Evolutionary conservation across 2,797 vertebrate genomes (phyloP), one percentile per base, ranked within the genome.

Genomic region (Mormyrus proboscirostris): DNA sequence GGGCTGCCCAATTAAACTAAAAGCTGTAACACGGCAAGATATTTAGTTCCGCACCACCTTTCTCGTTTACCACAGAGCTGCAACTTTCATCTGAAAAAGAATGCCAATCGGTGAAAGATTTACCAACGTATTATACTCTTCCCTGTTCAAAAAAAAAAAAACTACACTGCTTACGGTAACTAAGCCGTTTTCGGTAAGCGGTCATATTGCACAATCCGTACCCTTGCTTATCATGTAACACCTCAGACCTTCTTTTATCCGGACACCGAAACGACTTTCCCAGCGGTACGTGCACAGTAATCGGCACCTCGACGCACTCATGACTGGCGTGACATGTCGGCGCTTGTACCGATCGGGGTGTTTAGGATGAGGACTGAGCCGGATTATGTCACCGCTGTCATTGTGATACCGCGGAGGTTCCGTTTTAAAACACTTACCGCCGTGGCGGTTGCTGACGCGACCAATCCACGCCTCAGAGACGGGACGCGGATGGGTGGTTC

Each of bases 381-480:
- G 29, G 16, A 87, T 57, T 38, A 55, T 41, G 19, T n/a, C 29
- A 55, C 25, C 50, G 53, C 8, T 25, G 22, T 25, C 84, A 16
- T 55, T 10, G 16, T 33, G 38, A 59, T 16, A 33, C 51, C 29
- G 29, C 9, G 10, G 83, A 47, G 47, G 4, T 51, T 53, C 47
- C 7, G 53, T 16, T n/a, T n/a, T 47, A 22, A 65, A 41, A 88
- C 41, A 86, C 96, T 93, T 94, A 96, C 96, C 95, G 91, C 94
- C 95, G 89, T 96, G 95, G 2, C 96, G 94, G 92, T 95, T 96
- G 94, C 94, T 96, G 2, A 96, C 95, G 25, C 95, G 94, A 89
- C 96, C 96, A 91, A 96, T 94, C 95, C 95, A 96, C 57, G 95
- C 95, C 90, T 96, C 96, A 0, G 96, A 96, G 62, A 96, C 93